Evolutionary conservation across 2,888 invertebrate species (phyloP), one percentile per base, ranked within the genome.

Genomic region (Lypha dubia): DNA sequence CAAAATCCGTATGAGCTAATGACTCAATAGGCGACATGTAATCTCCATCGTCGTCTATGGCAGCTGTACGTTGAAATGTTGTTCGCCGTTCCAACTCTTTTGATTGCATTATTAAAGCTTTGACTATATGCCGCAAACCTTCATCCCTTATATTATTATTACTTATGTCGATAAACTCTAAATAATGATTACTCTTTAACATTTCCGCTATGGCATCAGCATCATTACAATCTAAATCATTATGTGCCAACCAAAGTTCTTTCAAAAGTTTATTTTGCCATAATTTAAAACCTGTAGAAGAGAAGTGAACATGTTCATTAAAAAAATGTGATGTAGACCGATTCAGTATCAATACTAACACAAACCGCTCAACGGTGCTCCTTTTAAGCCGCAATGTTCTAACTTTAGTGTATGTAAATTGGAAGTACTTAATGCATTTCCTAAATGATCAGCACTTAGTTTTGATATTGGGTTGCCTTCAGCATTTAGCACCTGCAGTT

Each of bases 191-290:
- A 88, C 94, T 93, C 86, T 94, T 94, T 83, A 98, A 93, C 88
- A 98, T 93, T 67, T 95, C 94, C 56, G 95, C 96, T 22, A 98
- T 93, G 88, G 97, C 96, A 79, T 94, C 93, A 15, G 97, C 97
- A 93, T 98, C 98, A 35, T 94, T 93, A 32, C 94, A 93, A 68
- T 94, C 94, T 86, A 98, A 93, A 83, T 94, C 93, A 91, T 98
- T 98, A 92, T 97, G 96, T 56, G 96, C 96, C 83, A 98, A 93
- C 89, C 97, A 95, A 67, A 98, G 93, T 92, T 98, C 97, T 82
- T 95, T 94, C 65, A 97, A 92, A 1, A 94, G 94, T 49, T 93
- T 94, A 93, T 98, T 98, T 88, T 95, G 94, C 89, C 96, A 96
- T 38, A 98, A 92, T 6, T 96, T 96, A 89, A 95, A 94, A 89